These are phyloP conservation scores for Nudaria mundana DNA, from an alignment of 2,888 invertebrate genomes.

Conservation along the genomic window DNA sequence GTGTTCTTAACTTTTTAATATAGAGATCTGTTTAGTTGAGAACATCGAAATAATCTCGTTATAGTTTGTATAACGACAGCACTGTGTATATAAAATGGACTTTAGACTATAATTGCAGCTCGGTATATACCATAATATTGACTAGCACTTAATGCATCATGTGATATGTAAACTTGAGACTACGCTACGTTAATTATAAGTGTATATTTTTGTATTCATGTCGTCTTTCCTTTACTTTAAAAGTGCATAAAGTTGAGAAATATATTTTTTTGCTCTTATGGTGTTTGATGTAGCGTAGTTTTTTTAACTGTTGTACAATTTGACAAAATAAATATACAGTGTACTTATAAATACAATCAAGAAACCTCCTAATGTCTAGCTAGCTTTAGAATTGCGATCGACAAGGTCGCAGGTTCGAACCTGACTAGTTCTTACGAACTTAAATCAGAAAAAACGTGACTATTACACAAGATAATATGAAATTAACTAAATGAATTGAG, in stretches of 20 bases:
- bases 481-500: too few relatives aligned
- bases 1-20: too few relatives aligned
- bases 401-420: too few relatives aligned
- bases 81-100: constrained; percentile 18
- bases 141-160: constrained; percentile 23
- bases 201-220: neutral
- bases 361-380: too few relatives aligned
- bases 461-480: too few relatives aligned
- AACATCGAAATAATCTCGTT: constrained; percentile 1
- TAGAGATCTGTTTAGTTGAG: constrained; percentile 12
- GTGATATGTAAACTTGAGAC: constrained; percentile 7
- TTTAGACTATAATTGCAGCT: too few relatives aligned
- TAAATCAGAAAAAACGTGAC: too few relatives aligned
- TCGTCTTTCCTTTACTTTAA: neutral
- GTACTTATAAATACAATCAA: too few relatives aligned
- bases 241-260: neutral
- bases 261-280: neutral
- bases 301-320: too few relatives aligned
- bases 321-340: too few relatives aligned
- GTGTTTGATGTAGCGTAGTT: neutral
- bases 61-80: constrained; percentile 13
- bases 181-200: constrained; percentile 14
- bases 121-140: constrained; percentile 28
- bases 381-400: too few relatives aligned
- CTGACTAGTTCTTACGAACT: too few relatives aligned